Conservation (phyloP, 2,888 invertebrate genomes). For the Philonicus albiceps region DNA sequence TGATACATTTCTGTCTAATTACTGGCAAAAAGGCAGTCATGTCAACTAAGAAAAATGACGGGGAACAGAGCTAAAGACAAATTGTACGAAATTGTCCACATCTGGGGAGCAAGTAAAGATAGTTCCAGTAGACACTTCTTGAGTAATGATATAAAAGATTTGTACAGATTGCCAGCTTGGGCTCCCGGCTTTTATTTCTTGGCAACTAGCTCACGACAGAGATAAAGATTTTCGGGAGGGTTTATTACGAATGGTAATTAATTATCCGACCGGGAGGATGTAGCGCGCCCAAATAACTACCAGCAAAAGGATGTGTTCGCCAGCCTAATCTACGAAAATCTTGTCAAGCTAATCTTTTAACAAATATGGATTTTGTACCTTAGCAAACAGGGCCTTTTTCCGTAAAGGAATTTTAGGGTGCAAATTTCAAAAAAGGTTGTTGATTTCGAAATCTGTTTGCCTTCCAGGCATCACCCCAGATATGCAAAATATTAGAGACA, state of each 20-base stretch:
- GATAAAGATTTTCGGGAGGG: background rate
- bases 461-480: background rate
- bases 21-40: background rate
- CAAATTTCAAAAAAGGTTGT: background rate
- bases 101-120: background rate
- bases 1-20: background rate
- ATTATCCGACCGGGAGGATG: background rate
- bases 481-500: background rate
- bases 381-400: background rate
- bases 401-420: background rate
- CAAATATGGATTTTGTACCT: background rate
- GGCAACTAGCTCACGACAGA: background rate
- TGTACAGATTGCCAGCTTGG: background rate
- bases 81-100: conserved; percentile 8
- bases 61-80: background rate
- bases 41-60: conserved; percentile 1
- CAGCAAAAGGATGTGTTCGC: background rate
- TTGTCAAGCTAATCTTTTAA: background rate
- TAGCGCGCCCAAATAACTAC: background rate
- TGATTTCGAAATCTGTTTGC: background rate
- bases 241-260: background rate
- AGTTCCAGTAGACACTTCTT: background rate
- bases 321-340: background rate
- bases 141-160: conserved; percentile 1
- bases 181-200: background rate